Base-by-base conservation (phyloP, 2,888 invertebrate species). In the Odontocolon sp. region DNA sequence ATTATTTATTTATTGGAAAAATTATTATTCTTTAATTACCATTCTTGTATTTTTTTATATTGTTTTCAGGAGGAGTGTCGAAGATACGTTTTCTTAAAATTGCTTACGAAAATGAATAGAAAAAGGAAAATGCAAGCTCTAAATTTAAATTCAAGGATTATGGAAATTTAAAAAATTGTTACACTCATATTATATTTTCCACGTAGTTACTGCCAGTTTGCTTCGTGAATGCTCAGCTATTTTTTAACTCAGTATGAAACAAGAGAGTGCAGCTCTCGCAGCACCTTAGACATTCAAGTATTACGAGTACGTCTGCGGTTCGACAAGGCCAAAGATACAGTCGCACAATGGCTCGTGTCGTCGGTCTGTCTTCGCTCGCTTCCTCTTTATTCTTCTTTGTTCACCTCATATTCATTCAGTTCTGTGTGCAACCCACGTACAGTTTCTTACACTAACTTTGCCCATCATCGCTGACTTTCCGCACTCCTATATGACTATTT, bases 331-430 rank as follows among this genome's bases (percentile, higher is more conserved):
- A 66, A 77, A 64, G 54, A 74, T 77, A 63, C 64, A 40, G 42
- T 64, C 38, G 68, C 56, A 79, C 80, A 82, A 83, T 79, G 77
- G 78, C 81, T 84, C 79, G 77, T 78, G 82, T 80, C 72, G 73
- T 64, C 52, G 42, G 23, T 47, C 69, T 9, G 36, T 67, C 28
- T 33, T 21, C 66, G 4, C 52, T 14, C 1, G 6, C 23, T 28
- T 31, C 42, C 26, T 67, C 33, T 63, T 47, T 64, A 50, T 64
- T 64, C 14, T 16, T 50, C 16, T 50, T 26, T 36, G 26, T 50
- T 50, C 36, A 50, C 6, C 50, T 50, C 26, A 23, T 47, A 23
- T 38, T 64, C 50, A 47, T 38, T 50, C 64, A 64, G 14, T 36
- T 50, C 40, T 38, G 57, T 26, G 26, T 26, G 38, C 21, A 63